A percentile compares a stretch with the other conserved stretches of the same genome.
phyloP scores from a whole-genome alignment of 2,113 vertebrate species.

The Axis porcinus region DNA sequence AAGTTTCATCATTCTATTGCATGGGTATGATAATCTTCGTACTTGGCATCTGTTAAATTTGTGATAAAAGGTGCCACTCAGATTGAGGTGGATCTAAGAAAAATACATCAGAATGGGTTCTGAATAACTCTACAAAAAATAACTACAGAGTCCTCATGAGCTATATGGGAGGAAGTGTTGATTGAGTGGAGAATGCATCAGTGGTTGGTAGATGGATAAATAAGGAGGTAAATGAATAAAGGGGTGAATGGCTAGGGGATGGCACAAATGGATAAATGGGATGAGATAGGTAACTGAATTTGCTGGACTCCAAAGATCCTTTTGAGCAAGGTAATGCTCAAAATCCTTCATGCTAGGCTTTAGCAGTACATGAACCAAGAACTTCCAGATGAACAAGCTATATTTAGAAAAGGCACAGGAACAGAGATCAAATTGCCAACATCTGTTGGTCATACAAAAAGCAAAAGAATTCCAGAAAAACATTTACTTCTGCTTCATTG shows the following conservation, averaged over 20 bases:
- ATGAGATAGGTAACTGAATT: neutral
- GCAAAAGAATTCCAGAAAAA: neutral
- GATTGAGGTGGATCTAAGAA: neutral
- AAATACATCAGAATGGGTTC: neutral
- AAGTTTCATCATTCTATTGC: neutral
- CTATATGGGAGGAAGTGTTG: neutral
- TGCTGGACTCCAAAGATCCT: neutral
- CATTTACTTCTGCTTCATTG: neutral
- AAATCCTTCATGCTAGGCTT: neutral
- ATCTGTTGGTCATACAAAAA: neutral
- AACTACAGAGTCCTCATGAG: neutral
- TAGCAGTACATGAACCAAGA: neutral
- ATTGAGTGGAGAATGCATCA: neutral
- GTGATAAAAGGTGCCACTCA: neutral
- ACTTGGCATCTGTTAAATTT: neutral
- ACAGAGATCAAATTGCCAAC: neutral
- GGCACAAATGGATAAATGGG: neutral
- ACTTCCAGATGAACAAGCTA: neutral
- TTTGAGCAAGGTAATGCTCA: neutral
- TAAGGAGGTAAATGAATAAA: neutral
- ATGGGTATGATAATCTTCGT: neutral
- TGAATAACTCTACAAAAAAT: neutral
- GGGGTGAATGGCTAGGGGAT: neutral
- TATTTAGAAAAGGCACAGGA: neutral
- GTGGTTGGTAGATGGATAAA: neutral